Evolutionary conservation across 2,888 invertebrate genomes (phyloP), one percentile per base, ranked within the genome.

Genomic region (Pyrocoelia pectoralis): DNA sequence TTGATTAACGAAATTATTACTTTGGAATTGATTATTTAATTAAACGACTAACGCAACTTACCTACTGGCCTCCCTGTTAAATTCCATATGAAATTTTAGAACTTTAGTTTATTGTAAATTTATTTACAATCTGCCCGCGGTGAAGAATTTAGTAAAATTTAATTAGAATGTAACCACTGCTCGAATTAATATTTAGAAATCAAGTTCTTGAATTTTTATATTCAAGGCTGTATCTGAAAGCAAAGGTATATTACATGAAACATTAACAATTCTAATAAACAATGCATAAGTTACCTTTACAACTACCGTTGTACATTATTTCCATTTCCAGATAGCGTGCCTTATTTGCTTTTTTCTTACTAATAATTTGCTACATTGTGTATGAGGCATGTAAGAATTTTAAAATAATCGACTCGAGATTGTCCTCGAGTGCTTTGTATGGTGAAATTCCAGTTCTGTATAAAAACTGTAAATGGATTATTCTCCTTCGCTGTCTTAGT

Each of bases 331-430:
- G 29, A 50, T 50, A 17, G 13, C 24, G 24, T 24, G 14, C 13
- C 24, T 50, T 50, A 24, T 50, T 50, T 50, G 50, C 14, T 29
- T 13, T 29, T 50, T 24, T 50, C 6, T 50, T 50, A 50, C 24
- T 19, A 12, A 50, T 50, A 50, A 50, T 50, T 29, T 50, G 29
- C 50, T 50, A 50, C 28, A 50, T 50, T 50, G 50, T 50, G 50
- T 50, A 50, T 50, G 28, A 19, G 50, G 50, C 50, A 50, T 50
- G 50, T 50, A 50, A 29, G 50, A 50, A 50, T 50, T 50, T 50
- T 50, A 50, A n/a, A 50, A 50, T 50, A 50, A 50, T 50, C 50
- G 50, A 50, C 50, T 50, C 24, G 24, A 50, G 50, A 50, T 50
- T 29, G 50, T 50, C 29, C 29, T 24, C 29, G 24, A 50, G 50